Conservation (phyloP, 2,888 invertebrate genomes). For the Mythimna impura region DNA sequence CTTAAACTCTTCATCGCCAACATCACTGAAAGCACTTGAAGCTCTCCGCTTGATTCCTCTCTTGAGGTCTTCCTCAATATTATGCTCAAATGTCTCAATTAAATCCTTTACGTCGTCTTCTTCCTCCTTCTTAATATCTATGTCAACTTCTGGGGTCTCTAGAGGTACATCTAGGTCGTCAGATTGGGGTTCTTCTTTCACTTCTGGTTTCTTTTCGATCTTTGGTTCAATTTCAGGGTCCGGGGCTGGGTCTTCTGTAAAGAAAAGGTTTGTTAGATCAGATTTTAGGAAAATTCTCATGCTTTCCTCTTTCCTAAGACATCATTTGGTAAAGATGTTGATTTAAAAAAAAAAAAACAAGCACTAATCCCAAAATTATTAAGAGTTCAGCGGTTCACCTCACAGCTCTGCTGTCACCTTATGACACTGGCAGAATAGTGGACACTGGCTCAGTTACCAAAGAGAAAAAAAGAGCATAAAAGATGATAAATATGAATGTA, state of each 20-base stretch:
- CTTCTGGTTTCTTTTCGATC: constrained; percentile 5
- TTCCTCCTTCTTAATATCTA: constrained; percentile 49
- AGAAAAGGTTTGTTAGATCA: background rate
- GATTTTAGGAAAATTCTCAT: background rate
- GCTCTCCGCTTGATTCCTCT: constrained; percentile 83
- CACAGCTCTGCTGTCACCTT: no score
- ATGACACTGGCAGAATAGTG: no score
- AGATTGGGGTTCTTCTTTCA: constrained; percentile 47
- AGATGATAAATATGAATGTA: no score
- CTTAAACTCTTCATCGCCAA: constrained; percentile 78
- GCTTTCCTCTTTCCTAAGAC: no score
- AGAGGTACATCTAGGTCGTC: constrained; percentile 45
- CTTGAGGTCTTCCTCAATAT: constrained; percentile 64
- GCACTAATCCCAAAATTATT: no score
- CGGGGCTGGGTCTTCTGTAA: constrained; percentile 57
- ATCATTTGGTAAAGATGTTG: no score
- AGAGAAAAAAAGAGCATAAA: no score
- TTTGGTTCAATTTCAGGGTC: constrained; percentile 42
- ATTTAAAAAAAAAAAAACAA: no score
- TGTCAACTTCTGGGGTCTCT: constrained; percentile 5
- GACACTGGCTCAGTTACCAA: no score
- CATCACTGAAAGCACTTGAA: constrained; percentile 81
- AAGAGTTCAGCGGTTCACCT: no score
- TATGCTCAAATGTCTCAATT: constrained; percentile 45
- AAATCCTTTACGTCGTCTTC: constrained; percentile 43